Evolutionary conservation across 2,113 vertebrate genomes (phyloP).

Genomic region (Chionodraco myersi): DNA sequence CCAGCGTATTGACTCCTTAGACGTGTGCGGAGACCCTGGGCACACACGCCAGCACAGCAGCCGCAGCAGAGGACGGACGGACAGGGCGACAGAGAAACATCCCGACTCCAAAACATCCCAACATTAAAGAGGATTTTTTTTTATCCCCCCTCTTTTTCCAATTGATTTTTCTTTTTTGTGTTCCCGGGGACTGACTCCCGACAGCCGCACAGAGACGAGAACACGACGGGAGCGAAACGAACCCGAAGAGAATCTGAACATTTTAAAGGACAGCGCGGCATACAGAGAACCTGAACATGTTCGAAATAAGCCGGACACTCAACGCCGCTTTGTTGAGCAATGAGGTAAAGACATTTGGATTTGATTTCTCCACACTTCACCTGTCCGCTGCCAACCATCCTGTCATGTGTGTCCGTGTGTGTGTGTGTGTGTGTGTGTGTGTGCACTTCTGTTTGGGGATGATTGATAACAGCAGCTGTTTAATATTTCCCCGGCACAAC

Average conservation of each 20-base stretch:
- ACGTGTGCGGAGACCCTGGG: conserved; percentile 87
- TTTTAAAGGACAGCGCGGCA: conserved; percentile 65
- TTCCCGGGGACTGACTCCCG: conserved; percentile 79
- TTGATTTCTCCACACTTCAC: conserved; percentile 75
- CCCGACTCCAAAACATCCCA: conserved; percentile 74
- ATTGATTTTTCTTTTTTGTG: conserved; percentile 72
- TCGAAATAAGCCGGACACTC: conserved; percentile 99
- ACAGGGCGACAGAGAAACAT: conserved; percentile 54
- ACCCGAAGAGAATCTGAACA: conserved; percentile 74
- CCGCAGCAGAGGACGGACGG: conserved; percentile 68
- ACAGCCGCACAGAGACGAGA: conserved; percentile 54
- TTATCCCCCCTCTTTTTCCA: conserved; percentile 68
- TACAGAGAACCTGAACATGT: conserved; percentile 90
- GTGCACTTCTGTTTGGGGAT: conserved; percentile 66
- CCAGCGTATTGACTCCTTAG: conserved; percentile 93
- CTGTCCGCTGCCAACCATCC: conserved; percentile 82
- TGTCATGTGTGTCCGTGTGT: conserved; percentile 60
- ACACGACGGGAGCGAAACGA: conserved; percentile 61
- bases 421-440: background rate
- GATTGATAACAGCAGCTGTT: conserved; percentile 69
- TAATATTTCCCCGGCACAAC: conserved; percentile 60
- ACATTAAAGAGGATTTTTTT: conserved; percentile 81
- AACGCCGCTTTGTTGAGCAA: conserved; percentile 99
- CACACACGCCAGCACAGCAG: conserved; percentile 79
- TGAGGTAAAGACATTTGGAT: conserved; percentile 91